Evolutionary conservation across 1,140 invertebrate species (phyloP), one percentile per base, ranked within the genome.

Genomic region (Neotoxoptera formosana): DNA sequence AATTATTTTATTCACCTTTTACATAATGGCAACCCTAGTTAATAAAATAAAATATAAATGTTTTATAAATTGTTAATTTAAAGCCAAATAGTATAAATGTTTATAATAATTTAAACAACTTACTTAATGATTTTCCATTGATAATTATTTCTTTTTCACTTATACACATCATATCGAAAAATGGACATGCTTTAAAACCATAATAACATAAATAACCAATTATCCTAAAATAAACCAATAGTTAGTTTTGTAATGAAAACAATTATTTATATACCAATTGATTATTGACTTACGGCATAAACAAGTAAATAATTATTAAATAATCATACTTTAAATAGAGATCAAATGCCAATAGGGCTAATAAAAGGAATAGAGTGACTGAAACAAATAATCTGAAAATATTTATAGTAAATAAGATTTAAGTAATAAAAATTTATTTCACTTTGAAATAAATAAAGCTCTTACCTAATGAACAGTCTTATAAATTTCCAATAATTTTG

Each of bases 401-500:
- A 53, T 56, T 48, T 47, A 48, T 41, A 14, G 56, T 41, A 41
- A 3, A 53, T 17, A 86, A 41, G 41, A 84, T 45, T 47, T n/a
- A 53, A 7, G 9, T 51, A 91, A 41, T 48, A 34, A 51, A 84
- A 84, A 25, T 86, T 0, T 25, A 45, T n/a, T 45, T 41, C 23
- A 41, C 21, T 25, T 47, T 17, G 4, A 21, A n/a, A 88, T 48
- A 87, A 36, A 3, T 21, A 83, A 25, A 53, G 36, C 53, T 1
- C 25, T 51, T 86, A 93, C 91, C 91, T 93, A n/a, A 93, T 93
- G 25, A 93, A 84, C 7, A 93, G 36, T 86, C 91, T 93, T 1
- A 84, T 86, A 41, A 93, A 93, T 93, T 93, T 93, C 91, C 91
- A 93, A 56, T 93, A 93, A 53, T 93, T 86, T 84, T 93, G 91